These are phyloP conservation scores for Chrysina gloriosa DNA, from an alignment of 2,888 invertebrate species.

Conservation along the genomic window DNA sequence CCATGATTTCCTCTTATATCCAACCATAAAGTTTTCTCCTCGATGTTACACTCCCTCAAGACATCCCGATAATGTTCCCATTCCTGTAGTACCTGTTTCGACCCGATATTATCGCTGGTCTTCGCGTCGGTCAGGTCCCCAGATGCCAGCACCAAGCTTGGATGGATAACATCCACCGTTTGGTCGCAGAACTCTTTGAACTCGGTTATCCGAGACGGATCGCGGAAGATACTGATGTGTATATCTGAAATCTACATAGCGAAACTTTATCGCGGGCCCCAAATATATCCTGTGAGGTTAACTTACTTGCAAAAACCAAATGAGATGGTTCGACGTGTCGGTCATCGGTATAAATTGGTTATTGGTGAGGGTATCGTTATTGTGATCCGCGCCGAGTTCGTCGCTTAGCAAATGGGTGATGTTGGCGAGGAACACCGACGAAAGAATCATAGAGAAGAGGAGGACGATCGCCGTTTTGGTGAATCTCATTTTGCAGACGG, in stretches of 20 bases:
- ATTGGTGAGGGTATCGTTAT: slow-evolving; percentile 63
- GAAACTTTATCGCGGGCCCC: slow-evolving; percentile 38
- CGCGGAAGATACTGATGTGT: slow-evolving; percentile 87
- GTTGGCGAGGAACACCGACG: slow-evolving; percentile 78
- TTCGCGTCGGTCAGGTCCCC: slow-evolving; percentile 93
- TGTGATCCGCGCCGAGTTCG: background rate
- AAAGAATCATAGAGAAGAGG: slow-evolving; percentile 72
- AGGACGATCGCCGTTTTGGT: slow-evolving; percentile 73
- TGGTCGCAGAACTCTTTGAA: slow-evolving; percentile 83
- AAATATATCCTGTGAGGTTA: background rate
- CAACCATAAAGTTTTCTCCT: slow-evolving; percentile 81
- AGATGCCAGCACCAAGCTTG: slow-evolving; percentile 82
- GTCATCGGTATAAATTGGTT: slow-evolving; percentile 61
- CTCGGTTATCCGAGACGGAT: slow-evolving; percentile 78
- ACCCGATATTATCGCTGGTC: slow-evolving; percentile 80
- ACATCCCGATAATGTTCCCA: slow-evolving; percentile 83
- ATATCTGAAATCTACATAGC: slow-evolving; percentile 84
- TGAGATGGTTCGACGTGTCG: slow-evolving; percentile 70
- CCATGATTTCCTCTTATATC: slow-evolving; percentile 95
- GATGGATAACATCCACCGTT: slow-evolving; percentile 79
- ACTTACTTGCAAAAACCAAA: slow-evolving; percentile 81
- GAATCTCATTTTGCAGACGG: slow-evolving; percentile 70
- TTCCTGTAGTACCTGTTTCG: slow-evolving; percentile 83
- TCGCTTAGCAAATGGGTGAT: slow-evolving; percentile 73
- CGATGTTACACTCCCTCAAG: slow-evolving; percentile 75